Evolutionary conservation across 1,140 invertebrate genomes (phyloP), one percentile per base, ranked within the genome.

Genomic region (Megathymus violae): DNA sequence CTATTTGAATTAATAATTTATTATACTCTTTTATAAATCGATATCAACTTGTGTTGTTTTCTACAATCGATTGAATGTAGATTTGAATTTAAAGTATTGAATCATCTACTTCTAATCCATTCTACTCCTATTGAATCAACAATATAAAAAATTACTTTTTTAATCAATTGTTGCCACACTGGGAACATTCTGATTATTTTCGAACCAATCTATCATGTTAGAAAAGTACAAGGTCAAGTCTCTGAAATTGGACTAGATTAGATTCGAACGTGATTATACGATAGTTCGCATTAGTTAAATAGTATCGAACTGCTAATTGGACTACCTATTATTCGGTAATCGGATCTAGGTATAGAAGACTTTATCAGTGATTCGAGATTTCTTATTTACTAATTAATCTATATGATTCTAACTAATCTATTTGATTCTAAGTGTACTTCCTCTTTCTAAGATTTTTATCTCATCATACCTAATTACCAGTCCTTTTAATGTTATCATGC

Each of bases 271-370:
- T 38, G 36, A 54, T 54, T 54, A 25, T 17, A 54, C 38, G 38
- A 43, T 54, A 43, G 38, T 43, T 43, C 17, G 11, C 16, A 52
- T 54, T 54, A 54, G 19, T 41, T 41, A 38, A n/a, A 54, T 54
- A 41, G 14, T 54, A 54, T 54, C 51, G 15, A 52, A 27, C 36
- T 41, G 17, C n/a, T 38, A 36, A 51, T 52, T 40, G 25, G 22
- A 38, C 51, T 56, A 56, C 51, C 51, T 56, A 38, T 56, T 56
- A 56, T 56, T 56, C 51, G 15, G 51, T 56, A 56, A 38, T 22
- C 38, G 22, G 38, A 43, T 56, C 22, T 43, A 43, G 40, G 11
- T 41, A 56, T 56, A 56, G 14, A 38, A 7, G 19, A 7, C 15
- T 41, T 34, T 54, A 41, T 54, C 51, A 41, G 51, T 22, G 11